A percentile compares a stretch with the other conserved stretches of the same genome.
Evolutionary conservation across 2,113 vertebrate genomes (phyloP).

Genomic region (Tetrax tetrax): DNA sequence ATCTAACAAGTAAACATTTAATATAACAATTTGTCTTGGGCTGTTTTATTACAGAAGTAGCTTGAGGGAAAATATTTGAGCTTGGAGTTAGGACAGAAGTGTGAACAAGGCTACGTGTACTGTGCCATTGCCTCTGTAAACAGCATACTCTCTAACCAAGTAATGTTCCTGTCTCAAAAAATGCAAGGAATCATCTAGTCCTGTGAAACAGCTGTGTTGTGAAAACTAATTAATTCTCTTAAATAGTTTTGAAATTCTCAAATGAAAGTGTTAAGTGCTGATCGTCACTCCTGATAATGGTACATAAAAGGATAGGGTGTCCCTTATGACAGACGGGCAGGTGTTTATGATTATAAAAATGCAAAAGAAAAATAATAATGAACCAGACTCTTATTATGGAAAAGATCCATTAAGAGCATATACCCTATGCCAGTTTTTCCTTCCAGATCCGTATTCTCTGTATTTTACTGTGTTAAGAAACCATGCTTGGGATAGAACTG

Average conservation of each 20-base stretch:
- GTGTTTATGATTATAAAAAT: background rate
- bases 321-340: background rate
- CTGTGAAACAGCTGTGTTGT: background rate
- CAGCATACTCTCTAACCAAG: background rate
- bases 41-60: background rate
- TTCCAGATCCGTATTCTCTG: background rate
- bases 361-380: background rate
- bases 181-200: background rate
- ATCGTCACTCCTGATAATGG: background rate
- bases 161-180: background rate
- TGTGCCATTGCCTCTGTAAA: background rate
- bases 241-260: background rate
- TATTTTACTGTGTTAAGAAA: background rate
- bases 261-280: background rate
- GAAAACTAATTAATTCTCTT: background rate
- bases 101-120: background rate
- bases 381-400: background rate
- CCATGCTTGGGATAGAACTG: background rate
- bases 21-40: background rate
- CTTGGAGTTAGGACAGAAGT: background rate
- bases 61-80: background rate
- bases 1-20: background rate
- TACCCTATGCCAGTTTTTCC: background rate
- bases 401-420: background rate
- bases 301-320: background rate